Evolutionary conservation across 2,797 vertebrate genomes (phyloP).

Genomic region (Poecilia picta): DNA sequence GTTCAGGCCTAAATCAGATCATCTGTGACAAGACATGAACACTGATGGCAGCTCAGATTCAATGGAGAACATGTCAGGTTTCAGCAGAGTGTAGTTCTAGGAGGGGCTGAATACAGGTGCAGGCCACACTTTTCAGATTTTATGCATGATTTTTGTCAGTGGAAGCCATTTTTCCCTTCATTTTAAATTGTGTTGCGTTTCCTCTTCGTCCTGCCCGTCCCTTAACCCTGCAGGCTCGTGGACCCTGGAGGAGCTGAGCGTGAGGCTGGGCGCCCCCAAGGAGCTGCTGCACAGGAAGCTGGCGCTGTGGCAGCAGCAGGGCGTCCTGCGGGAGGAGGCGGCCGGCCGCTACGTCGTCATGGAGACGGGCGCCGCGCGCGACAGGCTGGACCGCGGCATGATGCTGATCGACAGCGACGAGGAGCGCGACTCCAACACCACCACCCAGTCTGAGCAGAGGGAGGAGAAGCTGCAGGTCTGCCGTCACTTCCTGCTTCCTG

Average conservation of each 20-base stretch:
- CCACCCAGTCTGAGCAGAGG: conserved; percentile 96
- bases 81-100: neutral
- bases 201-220: neutral
- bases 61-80: neutral
- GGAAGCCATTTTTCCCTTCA: neutral
- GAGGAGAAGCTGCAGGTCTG: conserved; percentile 89
- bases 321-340: conserved; percentile 89
- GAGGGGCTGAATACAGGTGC: neutral
- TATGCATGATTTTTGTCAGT: too few relatives aligned
- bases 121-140: neutral
- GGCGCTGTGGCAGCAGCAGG: conserved; percentile 96
- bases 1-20: neutral
- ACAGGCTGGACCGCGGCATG: conserved; percentile 86
- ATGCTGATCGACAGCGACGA: conserved; percentile 96
- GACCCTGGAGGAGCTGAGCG: conserved; percentile 90
- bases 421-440: conserved; percentile 95
- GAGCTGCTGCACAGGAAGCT: conserved; percentile 90
- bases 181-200: neutral
- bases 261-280: conserved; percentile 86
- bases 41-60: neutral
- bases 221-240: conserved; percentile 81
- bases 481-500: neutral
- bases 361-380: conserved; percentile 89
- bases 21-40: neutral
- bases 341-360: conserved; percentile 87